These are phyloP conservation scores for Euura lappo DNA, from an alignment of 1,140 invertebrate species.

Conservation along the genomic window DNA sequence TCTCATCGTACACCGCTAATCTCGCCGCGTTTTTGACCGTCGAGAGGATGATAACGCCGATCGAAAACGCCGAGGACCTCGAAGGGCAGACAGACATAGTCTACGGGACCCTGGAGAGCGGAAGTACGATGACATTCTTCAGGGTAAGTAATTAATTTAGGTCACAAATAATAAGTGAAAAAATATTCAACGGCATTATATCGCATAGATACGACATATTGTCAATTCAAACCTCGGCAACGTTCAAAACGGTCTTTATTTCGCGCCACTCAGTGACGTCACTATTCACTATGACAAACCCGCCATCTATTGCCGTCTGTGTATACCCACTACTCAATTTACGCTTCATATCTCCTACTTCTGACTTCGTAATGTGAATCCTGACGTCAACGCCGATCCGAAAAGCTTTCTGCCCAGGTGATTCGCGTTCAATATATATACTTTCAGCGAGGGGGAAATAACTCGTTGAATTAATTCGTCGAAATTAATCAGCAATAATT, in stretches of 20 bases:
- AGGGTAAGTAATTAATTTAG: slow-evolving; percentile 60
- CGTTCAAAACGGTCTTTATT: background rate
- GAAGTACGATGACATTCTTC: slow-evolving; percentile 85
- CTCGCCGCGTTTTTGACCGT: slow-evolving; percentile 88
- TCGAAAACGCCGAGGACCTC: slow-evolving; percentile 84
- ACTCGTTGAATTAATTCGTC: no score
- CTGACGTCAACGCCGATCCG: background rate
- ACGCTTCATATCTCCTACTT: background rate
- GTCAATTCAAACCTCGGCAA: no score
- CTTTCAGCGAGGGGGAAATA: no score
- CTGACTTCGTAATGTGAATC: slow-evolving; percentile 11
- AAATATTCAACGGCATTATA: no score
- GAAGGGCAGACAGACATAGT: slow-evolving; percentile 83
- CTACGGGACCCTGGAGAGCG: slow-evolving; percentile 81
- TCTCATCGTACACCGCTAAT: slow-evolving; percentile 90
- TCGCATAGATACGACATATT: no score
- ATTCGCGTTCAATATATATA: no score
- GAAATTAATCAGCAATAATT: no score
- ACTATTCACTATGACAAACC: no score
- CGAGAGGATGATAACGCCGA: slow-evolving; percentile 85
- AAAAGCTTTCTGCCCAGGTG: no score
- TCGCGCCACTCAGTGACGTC: no score
- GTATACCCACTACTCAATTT: slow-evolving; percentile 12
- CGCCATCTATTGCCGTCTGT: background rate
- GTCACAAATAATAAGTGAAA: no score